Evolutionary conservation across 2,113 vertebrate genomes (phyloP), one percentile per base, ranked within the genome.

Genomic region (Notothenia rossii): DNA sequence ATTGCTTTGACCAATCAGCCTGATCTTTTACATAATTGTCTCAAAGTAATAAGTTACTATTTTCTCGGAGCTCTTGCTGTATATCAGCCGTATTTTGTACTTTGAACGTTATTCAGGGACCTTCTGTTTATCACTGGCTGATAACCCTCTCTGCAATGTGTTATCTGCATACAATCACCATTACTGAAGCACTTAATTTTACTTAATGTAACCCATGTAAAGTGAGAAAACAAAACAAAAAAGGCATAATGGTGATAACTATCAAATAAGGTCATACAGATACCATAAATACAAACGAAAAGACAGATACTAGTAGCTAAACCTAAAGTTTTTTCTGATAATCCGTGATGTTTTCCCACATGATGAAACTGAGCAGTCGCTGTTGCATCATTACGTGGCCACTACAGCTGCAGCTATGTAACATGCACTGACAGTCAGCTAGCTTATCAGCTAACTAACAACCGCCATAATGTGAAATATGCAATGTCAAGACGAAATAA

Each of bases 371-470:
- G 51, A 88, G 49, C 51, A 4, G 33, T n/a, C 14, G 66, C 77
- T 83, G 87, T 95, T 95, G 94, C 95, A 92, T 95, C 93, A 95
- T 91, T 56, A 58, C 70, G 50, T 62, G 75, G 25, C 22, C 36
- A 12, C 69, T 61, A 40, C 36, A 40, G 45, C 80, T 83, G 70
- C 73, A 81, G 75, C 73, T 11, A 29, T 36, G 51, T 18, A 67
- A 79, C 67, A 5, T 17, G 12, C 20, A 6, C 17, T 13, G 46
- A 7, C 60, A 65, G 8, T 64, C 76, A 79, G 56, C 59, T 90
- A 84, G 86, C 85, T 50, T 13, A 50, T 1, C 29, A n/a, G 58
- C 66, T 36, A 80, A 18, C 79, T 18, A 46, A 58, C 50, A 51
- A 18, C 5, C 10, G 7, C n/a, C 4, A 75, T 29, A 0, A 1